Base-by-base conservation (phyloP, 1,140 invertebrate species). In the Probaryconus sp. region DNA sequence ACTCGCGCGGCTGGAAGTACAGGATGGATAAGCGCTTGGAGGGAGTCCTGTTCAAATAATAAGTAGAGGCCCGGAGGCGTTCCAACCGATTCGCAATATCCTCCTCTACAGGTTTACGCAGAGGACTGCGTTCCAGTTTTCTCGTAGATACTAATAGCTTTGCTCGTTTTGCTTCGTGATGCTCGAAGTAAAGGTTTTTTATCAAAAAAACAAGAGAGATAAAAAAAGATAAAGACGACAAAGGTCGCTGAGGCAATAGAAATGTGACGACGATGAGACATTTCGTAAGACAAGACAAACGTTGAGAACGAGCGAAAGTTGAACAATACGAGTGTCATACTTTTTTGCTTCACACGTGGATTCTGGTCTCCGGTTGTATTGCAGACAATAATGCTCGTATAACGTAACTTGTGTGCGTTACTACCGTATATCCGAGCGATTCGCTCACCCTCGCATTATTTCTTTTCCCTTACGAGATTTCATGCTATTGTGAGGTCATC, bases 11-110 rank as follows among this genome's bases (percentile, higher is more conserved):
- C 16, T 61, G 65, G 64, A 77, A 73, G 58, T 45, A 56, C 20
- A 50, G 60, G 42, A 70, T 64, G 61, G 67, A 73, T 79, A 77
- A 82, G 71, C 77, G 74, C 65, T 76, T 33, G 20, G 43, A 47
- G 60, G 40, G 68, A 67, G 72, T 68, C 69, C 75, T 81, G 79
- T 82, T 80, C 82, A 84, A 83, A 84, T 82, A 83, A 84, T 82
- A 84, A 82, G 80, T 83, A 76, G 75, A 67, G 76, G 63, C 68
- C 77, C 53, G 48, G 65, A 64, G 80, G 79, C 79, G 78, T 73
- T 77, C 61, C 72, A 56, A 72, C 53, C 67, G 73, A 78, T 71
- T 80, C 78, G 79, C 80, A 83, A 84, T 83, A 82, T 81, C 75
- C 51, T 75, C 56, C 14, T 20, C 58, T 24, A n/a, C 37, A 21